These are phyloP conservation scores for Caenorhabditis japonica DNA, from an alignment of 2,888 invertebrate genomes.

Conservation along the genomic window DNA sequence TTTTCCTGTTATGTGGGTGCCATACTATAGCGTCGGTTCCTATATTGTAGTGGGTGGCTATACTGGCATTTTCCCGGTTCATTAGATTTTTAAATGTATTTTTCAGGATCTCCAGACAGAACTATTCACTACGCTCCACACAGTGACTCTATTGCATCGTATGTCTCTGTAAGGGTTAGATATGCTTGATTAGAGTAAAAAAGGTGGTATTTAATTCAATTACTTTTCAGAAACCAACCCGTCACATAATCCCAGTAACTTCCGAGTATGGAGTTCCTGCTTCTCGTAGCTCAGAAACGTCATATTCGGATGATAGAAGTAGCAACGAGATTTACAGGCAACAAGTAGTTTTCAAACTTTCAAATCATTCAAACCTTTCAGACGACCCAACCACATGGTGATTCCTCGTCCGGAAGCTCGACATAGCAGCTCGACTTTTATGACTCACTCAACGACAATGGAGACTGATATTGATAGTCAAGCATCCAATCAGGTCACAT, in stretches of 20 bases:
- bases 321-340: constrained; percentile 45
- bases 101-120: constrained; percentile 13
- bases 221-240: constrained; percentile 28
- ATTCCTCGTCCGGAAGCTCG: constrained; percentile 48
- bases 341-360: neutral
- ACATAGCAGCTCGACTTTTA: constrained; percentile 56
- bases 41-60: too few relatives aligned
- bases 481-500: constrained; percentile 57
- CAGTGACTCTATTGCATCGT: constrained; percentile 29
- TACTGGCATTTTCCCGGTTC: too few relatives aligned
- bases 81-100: too few relatives aligned
- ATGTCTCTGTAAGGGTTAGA: constrained; percentile 23
- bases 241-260: constrained; percentile 25
- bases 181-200: neutral
- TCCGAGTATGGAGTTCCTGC: constrained; percentile 42
- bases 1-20: too few relatives aligned
- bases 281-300: constrained; percentile 22
- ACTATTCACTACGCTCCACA: constrained; percentile 1
- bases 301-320: constrained; percentile 33
- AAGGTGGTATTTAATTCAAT: neutral
- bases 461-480: constrained; percentile 63
- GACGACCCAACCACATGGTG: constrained; percentile 25
- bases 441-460: constrained; percentile 61
- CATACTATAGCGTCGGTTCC: too few relatives aligned
- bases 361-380: neutral